Base-by-base conservation (phyloP, 2,888 invertebrate genomes). In the Caenorhabditis japonica region DNA sequence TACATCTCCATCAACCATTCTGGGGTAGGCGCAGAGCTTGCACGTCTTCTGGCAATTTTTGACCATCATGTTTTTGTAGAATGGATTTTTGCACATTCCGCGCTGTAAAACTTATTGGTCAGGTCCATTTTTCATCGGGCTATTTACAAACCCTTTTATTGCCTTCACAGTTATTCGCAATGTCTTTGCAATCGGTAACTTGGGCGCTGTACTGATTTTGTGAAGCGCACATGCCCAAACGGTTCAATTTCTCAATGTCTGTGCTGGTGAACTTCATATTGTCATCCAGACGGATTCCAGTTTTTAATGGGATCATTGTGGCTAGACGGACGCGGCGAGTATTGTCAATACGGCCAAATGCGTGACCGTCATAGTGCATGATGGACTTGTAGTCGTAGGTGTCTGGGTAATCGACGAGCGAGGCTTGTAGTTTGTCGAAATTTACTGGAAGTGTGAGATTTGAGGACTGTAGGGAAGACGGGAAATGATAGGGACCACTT, bases 281-380 rank as follows among this genome's bases (percentile, higher is more conserved):
- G 60, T 83, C 83, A 19, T 60, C 59, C 34, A 83, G 61, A 17
- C 51, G 7, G 4, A 83, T 49, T 21, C 75, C 77, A 4, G 47
- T 53, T 62, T 73, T 80, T 10, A 82, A 17, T 15, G 85, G 85
- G 25, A 70, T 72, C 85, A 85, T 85, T n/a, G 85, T 84, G 7
- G 78, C 82, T 62, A 85, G 52, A 30, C 82, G 70, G 30, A 77
- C 41, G 25, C 72, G 49, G 4, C 64, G 59, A 7, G 44, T 21
- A 10, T 21, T 15, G 59, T 84, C 83, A 4, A 75, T 53, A 51
- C 58, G 77, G 19, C 85, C 85, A 46, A 85, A 84, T 12, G 85
- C 84, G 36, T 75, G 79, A 10, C 80, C 77, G 51, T 85, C 84
- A 51, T 85, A 85, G 58, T 85, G 84, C 84, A 84, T 85, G 12